Evolutionary conservation across 53 echinoderm and acorn worm genomes (phyloP).

Genomic region (Apostichopus leukothele): DNA sequence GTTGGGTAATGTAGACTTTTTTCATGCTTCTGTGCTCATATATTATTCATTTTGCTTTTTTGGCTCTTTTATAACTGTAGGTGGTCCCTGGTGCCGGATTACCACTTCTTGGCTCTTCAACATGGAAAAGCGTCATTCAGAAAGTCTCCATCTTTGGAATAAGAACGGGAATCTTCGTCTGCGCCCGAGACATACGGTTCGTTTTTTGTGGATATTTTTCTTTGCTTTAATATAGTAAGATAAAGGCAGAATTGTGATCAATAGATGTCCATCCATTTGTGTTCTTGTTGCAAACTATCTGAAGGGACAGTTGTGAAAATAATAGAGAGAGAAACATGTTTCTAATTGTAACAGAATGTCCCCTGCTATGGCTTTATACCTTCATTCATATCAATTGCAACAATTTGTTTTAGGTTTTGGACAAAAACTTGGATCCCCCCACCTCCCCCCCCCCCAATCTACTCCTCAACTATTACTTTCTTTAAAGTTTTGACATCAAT

Average conservation of each 20-base stretch:
- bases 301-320: background rate
- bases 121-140: constrained; percentile 75
- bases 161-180: constrained; percentile 78
- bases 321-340: background rate
- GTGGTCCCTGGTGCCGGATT: constrained; percentile 42
- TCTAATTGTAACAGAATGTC: background rate
- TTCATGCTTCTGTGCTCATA: too few relatives aligned
- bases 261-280: too few relatives aligned
- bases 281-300: too few relatives aligned
- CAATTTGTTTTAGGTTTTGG: too few relatives aligned
- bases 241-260: too few relatives aligned
- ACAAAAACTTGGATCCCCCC: background rate
- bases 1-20: too few relatives aligned
- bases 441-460: background rate
- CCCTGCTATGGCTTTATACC: background rate
- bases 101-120: constrained; percentile 56
- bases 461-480: background rate
- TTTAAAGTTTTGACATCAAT: background rate
- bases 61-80: background rate
- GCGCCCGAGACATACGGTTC: constrained; percentile 69
- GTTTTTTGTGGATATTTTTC: background rate
- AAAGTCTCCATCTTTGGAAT: constrained; percentile 86
- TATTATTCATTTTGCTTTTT: too few relatives aligned
- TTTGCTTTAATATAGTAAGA: too few relatives aligned
- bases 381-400: background rate